Base-by-base conservation (phyloP, 2,113 vertebrate species). In the Monarcha castaneiventris region DNA sequence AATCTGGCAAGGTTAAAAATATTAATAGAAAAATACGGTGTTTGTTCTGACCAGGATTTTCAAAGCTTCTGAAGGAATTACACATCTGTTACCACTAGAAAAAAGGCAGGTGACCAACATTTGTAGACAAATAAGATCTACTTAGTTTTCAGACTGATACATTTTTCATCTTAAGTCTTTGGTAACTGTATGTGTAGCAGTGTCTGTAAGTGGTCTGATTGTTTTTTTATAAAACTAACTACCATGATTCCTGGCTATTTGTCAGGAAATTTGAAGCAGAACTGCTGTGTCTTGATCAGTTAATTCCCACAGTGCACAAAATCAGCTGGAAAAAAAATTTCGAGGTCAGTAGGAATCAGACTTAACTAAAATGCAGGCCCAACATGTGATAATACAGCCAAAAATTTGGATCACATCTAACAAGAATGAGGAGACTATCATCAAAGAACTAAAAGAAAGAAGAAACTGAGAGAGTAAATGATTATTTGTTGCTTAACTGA, bases 131-230 rank as follows among this genome's bases (percentile, higher is more conserved):
- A 9, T 39, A 33, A 51, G 7, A 78, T 87, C 48, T 75, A 20
- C 29, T 59, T 44, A 32, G 3, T 68, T 82, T 90, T 72, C 30
- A 63, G 29, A 58, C 5, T 35, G 26, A 4, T 59, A 27, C 1
- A 21, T 44, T 30, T 68, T 93, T 66, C 5, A 76, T 10, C 6
- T 80, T 79, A 18, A 1, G 16, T 39, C 5, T 55, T 23, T 1
- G 7, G 3, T 21, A 89, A 30, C 11, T 32, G 7, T 11, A 19
- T 2, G 30, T 32, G 4, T n/a, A 62, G 3, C 0, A 0, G 6
- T 54, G 22, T 54, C 29, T 58, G 16, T 25, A 78, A 49, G 2
- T 17, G 10, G 55, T 5, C 3, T 35, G 26, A 41, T 0, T 26
- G 4, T 2, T 61, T 51, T 76, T 59, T 79, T n/a, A n/a, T 1